A percentile compares a stretch with the other conserved stretches of the same genome.
These are phyloP conservation scores for Allolobophora icterica DNA, from an alignment of 2,888 invertebrate genomes.

Conservation along the genomic window DNA sequence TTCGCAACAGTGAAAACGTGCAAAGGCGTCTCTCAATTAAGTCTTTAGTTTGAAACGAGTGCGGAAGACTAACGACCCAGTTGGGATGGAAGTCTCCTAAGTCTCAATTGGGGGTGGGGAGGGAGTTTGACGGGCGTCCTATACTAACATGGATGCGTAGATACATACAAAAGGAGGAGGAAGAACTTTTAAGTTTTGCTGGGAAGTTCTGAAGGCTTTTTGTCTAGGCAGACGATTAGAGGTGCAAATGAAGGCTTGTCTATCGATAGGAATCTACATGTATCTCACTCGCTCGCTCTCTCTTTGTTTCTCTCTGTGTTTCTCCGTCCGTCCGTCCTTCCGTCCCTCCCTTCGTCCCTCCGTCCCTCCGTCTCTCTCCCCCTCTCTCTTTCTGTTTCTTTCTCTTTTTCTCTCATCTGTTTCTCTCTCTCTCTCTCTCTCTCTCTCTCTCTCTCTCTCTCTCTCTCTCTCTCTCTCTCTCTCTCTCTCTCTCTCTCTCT, in stretches of 20 bases:
- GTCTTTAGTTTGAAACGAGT: background rate
- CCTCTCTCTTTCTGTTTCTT: background rate
- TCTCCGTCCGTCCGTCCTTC: background rate
- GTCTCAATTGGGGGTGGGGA: background rate
- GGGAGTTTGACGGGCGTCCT: too few species aligned
- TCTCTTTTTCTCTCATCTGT: background rate
- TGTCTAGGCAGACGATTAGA: too few species aligned
- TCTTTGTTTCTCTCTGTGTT: background rate
- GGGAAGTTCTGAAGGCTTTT: too few species aligned
- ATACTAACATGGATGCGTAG: too few species aligned
- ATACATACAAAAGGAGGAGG: too few species aligned
- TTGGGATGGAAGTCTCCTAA: background rate
- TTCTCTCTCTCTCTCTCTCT: background rate
- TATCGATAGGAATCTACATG: too few species aligned
- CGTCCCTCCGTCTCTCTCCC: background rate
- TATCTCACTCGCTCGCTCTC: background rate
- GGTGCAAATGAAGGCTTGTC: too few species aligned
- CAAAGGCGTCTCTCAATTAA: background rate
- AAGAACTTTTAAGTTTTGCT: too few species aligned
- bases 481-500: too few species aligned
- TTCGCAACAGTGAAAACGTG: background rate
- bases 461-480: background rate
- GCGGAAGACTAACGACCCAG: background rate
- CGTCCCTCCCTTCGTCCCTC: background rate
- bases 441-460: too few species aligned